phyloP scores from a whole-genome alignment of 2,797 vertebrate genomes.

The Aeoliscus strigatus region DNA sequence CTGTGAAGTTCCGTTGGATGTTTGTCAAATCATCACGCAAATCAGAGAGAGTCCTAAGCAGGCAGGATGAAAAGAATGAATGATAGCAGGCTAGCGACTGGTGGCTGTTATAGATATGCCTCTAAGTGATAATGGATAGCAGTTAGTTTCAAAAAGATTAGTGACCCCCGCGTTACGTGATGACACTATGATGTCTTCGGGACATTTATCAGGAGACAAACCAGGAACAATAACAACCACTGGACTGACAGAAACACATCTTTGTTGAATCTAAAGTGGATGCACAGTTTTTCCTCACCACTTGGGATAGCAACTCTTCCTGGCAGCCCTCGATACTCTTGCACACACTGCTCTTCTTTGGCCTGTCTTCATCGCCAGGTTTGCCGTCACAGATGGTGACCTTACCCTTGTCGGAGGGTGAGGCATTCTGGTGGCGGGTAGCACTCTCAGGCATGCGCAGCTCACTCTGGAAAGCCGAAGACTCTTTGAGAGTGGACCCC shows the following conservation, averaged over 20 bases:
- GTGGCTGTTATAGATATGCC: too few species aligned
- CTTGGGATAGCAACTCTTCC: slow-evolving; percentile 88
- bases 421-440: slow-evolving; percentile 85
- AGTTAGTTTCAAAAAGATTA: too few species aligned
- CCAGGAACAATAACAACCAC: too few species aligned
- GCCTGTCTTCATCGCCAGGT: slow-evolving; percentile 86
- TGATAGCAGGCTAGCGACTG: too few species aligned
- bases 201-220: too few species aligned
- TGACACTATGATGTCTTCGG: neutral
- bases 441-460: slow-evolving; percentile 89
- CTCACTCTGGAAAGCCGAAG: slow-evolving; percentile 94
- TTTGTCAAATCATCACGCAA: too few species aligned
- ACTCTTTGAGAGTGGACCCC: slow-evolving; percentile 93
- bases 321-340: slow-evolving; percentile 95
- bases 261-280: neutral
- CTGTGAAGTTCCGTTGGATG: too few species aligned
- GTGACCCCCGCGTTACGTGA: too few species aligned
- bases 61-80: too few species aligned
- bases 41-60: too few species aligned
- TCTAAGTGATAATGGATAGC: too few species aligned
- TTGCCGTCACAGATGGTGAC: slow-evolving; percentile 93
- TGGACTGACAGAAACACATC: too few species aligned
- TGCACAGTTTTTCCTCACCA: slow-evolving; percentile 65
- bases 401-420: slow-evolving; percentile 91
- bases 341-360: slow-evolving; percentile 94